These are phyloP conservation scores for Lasioglossum morio DNA, from an alignment of 2,888 invertebrate species.

Conservation along the genomic window DNA sequence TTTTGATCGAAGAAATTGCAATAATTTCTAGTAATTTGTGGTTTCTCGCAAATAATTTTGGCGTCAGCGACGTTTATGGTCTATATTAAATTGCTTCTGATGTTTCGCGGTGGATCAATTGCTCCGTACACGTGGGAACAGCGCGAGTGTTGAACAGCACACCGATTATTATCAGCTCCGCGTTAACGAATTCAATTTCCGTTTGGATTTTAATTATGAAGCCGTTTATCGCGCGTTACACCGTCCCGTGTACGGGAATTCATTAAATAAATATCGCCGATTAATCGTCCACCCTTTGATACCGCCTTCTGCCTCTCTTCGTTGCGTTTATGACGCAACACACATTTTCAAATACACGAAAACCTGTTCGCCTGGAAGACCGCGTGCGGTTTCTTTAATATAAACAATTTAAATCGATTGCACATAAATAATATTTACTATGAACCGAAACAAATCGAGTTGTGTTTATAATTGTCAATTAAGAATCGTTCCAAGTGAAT, in stretches of 20 bases:
- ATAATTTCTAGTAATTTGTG: neutral
- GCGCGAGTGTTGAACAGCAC: conserved; percentile 1
- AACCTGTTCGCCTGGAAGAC: neutral
- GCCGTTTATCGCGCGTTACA: conserved; percentile 30
- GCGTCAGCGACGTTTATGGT: neutral
- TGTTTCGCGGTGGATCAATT: neutral
- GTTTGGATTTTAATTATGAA: conserved; percentile 29
- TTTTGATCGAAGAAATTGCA: neutral
- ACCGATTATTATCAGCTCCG: conserved; percentile 24
- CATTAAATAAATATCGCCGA: conserved; percentile 33
- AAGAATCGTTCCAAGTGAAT: neutral
- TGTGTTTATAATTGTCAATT: neutral
- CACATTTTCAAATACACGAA: neutral
- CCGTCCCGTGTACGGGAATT: neutral
- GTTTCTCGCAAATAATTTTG: neutral
- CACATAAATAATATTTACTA: neutral
- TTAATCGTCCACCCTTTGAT: conserved; percentile 23
- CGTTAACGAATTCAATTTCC: conserved; percentile 37
- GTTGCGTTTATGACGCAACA: neutral
- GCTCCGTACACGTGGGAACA: neutral
- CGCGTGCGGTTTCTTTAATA: neutral
- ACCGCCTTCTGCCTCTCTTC: neutral
- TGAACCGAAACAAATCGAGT: neutral
- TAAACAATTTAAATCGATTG: neutral
- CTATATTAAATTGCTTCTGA: neutral